phyloP scores from a whole-genome alignment of 92 coral and sea anemone species.

The Epizoanthus scotinus region DNA sequence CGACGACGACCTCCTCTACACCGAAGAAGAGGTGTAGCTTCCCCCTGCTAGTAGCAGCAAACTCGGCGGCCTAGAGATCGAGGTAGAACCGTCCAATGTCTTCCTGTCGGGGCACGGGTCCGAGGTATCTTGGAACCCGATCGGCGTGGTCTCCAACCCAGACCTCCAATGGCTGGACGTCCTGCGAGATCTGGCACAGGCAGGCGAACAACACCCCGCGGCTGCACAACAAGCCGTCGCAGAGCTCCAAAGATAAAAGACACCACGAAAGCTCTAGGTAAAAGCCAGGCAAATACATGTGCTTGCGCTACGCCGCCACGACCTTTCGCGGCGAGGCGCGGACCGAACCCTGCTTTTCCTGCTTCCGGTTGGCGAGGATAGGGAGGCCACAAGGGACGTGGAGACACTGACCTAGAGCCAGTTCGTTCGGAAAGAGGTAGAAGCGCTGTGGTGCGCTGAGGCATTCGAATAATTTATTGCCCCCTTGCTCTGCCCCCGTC shows the following conservation, averaged over 20 bases:
- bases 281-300: slow-evolving; percentile 21
- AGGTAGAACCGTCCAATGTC: neutral
- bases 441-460: neutral
- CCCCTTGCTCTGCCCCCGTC: slow-evolving; percentile 21
- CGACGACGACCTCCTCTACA: neutral
- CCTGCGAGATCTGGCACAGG: slow-evolving; percentile 6
- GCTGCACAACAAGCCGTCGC: neutral
- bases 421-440: slow-evolving; percentile 9
- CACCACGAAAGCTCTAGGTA: neutral
- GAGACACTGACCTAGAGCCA: slow-evolving; percentile 11
- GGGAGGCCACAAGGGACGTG: neutral
- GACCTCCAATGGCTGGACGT: slow-evolving; percentile 14
- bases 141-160: slow-evolving; percentile 12
- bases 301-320: too few relatives aligned
- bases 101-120: slow-evolving; percentile 19
- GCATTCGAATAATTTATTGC: neutral
- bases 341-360: slow-evolving; percentile 24
- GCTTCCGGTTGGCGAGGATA: too few relatives aligned
- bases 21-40: slow-evolving; percentile 20
- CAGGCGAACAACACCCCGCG: too few relatives aligned
- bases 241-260: slow-evolving; percentile 31
- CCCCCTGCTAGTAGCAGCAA: slow-evolving; percentile 15
- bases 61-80: too few relatives aligned
- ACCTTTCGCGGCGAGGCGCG: slow-evolving; percentile 25
- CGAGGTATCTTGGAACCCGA: slow-evolving; percentile 7